Base-by-base conservation (phyloP, 2,113 vertebrate species). In the Alces alces region DNA sequence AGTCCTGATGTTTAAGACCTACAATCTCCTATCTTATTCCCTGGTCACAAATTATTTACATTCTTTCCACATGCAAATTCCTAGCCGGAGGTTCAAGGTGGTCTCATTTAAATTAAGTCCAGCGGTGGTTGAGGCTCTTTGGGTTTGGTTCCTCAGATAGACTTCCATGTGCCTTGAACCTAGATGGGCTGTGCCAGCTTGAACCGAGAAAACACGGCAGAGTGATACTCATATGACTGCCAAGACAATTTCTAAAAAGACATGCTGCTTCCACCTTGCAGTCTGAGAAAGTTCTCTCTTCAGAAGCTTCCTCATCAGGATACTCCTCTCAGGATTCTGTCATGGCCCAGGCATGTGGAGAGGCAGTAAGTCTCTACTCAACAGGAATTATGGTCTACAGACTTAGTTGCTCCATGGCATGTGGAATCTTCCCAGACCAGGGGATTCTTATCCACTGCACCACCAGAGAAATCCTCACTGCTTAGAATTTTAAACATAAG, bases 401-500 rank as follows among this genome's bases (percentile, higher is more conserved):
- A 39, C 36, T 43, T 3, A 76, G 36, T 25, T 43, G 36, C 12
- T 73, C 39, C 43, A 28, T 25, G 43, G 43, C 73, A 78, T 14
- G 23, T 45, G 43, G 43, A 47, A 28, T 45, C 70, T 78, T 78
- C 76, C 76, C 43, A 45, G 43, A 45, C 43, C 43, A 78, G 39
- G 25, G 23, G 21, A 76, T 76, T 76, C 39, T 76, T 76, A 76
- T 27, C 70, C 70, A 76, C 70, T 76, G 70, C 6, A 27, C 70
- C 39, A 27, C 39, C 39, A 76, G 70, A 43, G 70, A 76, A 43
- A 43, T 43, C 39, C 39, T 76, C 39, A 78, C 25, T 78, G 73
- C n/a, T 96, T 76, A 43, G 54, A 91, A 86, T 93, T 89, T 76
- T 96, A 93, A 91, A 91, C 43, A 87, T 79, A 70, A 91, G 55